Conservation (phyloP, 2,113 vertebrate species). For the Eidolon helvum region DNA sequence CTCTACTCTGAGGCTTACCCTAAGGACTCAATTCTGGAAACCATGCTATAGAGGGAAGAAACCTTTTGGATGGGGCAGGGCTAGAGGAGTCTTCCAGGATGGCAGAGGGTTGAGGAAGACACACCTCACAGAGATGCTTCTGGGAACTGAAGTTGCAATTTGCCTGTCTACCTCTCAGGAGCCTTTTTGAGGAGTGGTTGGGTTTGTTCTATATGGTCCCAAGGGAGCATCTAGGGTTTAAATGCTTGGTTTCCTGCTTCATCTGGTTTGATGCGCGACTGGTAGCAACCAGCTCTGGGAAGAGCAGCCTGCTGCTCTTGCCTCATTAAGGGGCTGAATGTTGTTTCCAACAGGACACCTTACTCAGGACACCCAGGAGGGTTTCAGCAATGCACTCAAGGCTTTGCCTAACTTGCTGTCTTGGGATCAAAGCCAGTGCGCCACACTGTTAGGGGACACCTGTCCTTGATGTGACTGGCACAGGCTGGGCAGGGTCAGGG, state of each 20-base stretch:
- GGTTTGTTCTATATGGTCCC: not conserved
- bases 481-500: not conserved
- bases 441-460: not conserved
- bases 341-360: not conserved
- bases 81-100: not conserved
- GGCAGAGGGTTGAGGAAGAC: not conserved
- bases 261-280: not conserved
- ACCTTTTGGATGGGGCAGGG: not conserved
- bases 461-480: too few species aligned
- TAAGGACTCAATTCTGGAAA: not conserved
- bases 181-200: not conserved
- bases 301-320: not conserved
- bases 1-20: not conserved
- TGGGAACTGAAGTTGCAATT: not conserved
- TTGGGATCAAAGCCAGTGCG: not conserved
- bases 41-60: not conserved
- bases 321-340: not conserved
- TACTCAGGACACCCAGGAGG: not conserved
- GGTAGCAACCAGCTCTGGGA: not conserved
- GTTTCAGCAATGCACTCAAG: not conserved
- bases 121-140: not conserved
- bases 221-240: not conserved
- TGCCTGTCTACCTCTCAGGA: not conserved
- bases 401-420: not conserved
- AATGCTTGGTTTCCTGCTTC: not conserved